Conservation (phyloP, 2,888 invertebrate species). For the Noctua comes region DNA sequence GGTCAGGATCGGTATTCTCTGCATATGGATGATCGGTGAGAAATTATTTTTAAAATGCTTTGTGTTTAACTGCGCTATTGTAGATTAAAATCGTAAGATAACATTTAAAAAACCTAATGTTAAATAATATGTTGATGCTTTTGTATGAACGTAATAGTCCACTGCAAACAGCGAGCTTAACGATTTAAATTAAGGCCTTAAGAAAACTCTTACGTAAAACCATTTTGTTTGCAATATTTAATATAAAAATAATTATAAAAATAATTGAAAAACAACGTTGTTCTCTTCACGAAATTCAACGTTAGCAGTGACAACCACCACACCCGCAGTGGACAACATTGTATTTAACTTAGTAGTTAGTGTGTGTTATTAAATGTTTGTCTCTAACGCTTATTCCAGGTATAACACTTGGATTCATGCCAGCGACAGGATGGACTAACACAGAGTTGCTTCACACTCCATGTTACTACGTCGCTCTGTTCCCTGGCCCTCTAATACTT, state of each 20-base stretch:
- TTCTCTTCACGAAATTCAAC: background rate
- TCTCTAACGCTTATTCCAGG: conserved; percentile 81
- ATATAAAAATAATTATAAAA: too few relatives aligned
- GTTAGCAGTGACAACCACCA: background rate
- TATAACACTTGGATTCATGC: conserved; percentile 90
- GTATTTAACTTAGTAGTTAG: conserved; percentile 44
- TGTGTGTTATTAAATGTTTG: conserved; percentile 55
- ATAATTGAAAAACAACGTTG: background rate
- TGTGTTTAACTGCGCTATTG: conserved; percentile 17
- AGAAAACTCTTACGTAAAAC: background rate
- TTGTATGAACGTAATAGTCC: background rate
- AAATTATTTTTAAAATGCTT: background rate
- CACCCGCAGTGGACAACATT: conserved; percentile 5
- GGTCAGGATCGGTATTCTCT: conserved; percentile 89
- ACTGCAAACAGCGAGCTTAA: background rate
- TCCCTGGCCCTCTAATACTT: conserved; percentile 89
- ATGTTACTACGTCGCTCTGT: conserved; percentile 91
- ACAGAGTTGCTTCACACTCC: conserved; percentile 73
- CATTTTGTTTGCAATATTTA: background rate
- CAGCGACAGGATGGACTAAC: conserved; percentile 90
- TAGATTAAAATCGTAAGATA: background rate
- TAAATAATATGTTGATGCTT: background rate
- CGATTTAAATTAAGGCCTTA: background rate
- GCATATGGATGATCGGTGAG: conserved; percentile 91
- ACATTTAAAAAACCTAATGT: background rate